Percentiles rank a stretch among this genome's conserved stretches.
Evolutionary conservation across 2,888 invertebrate genomes (phyloP).

Genomic region (Lucinisca nassula): DNA sequence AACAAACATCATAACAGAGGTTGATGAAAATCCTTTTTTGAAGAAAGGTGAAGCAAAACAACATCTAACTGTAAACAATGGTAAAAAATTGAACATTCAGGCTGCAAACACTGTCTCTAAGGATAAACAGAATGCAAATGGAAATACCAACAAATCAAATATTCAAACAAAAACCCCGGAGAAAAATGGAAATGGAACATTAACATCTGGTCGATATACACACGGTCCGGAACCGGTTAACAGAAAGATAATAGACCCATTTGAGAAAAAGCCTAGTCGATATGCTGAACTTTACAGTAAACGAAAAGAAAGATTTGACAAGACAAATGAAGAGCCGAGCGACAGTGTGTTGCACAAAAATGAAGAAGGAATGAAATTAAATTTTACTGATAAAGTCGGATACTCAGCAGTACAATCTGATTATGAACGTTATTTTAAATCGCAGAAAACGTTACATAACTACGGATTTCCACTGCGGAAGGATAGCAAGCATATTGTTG

Average conservation of each 20-base stretch:
- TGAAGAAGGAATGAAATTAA: background rate
- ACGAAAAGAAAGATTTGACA: background rate
- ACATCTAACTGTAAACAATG: too few species aligned
- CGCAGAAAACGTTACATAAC: background rate
- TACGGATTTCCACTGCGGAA: conserved; percentile 26
- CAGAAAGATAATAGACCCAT: background rate
- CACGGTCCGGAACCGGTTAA: conserved; percentile 24
- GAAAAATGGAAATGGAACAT: background rate
- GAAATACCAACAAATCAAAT: too few species aligned
- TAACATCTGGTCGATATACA: conserved; percentile 1
- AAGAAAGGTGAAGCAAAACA: too few species aligned
- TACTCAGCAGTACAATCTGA: background rate
- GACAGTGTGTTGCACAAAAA: background rate
- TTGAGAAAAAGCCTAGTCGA: background rate
- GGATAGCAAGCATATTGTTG: conserved; percentile 26
- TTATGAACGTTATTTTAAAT: background rate
- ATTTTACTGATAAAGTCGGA: background rate
- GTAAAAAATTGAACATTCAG: too few species aligned
- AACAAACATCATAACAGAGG: too few species aligned
- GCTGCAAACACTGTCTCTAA: too few species aligned
- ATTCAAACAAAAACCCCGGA: too few species aligned
- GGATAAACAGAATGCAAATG: too few species aligned
- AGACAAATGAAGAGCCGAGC: background rate
- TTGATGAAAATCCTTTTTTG: too few species aligned
- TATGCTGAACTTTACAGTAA: background rate